Conservation (phyloP, 2,113 vertebrate species). For the Hymenochirus boettgeri region DNA sequence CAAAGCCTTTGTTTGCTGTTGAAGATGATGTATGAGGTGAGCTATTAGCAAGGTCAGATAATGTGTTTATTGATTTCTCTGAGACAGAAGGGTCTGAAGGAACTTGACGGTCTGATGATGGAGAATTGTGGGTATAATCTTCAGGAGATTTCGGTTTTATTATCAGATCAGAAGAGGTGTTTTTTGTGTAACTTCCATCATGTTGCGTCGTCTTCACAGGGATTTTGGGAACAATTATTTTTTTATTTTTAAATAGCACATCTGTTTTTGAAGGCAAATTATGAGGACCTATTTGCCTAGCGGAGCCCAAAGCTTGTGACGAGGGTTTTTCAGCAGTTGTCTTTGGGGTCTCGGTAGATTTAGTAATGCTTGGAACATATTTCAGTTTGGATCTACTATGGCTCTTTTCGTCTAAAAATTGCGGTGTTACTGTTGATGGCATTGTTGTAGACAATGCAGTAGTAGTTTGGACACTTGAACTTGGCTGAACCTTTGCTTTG, state of each 20-base stretch:
- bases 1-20: slow-evolving; percentile 45
- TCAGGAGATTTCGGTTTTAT: background rate
- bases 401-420: slow-evolving; percentile 33
- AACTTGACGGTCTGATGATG: slow-evolving; percentile 46
- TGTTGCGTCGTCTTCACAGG: background rate
- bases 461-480: slow-evolving; percentile 2
- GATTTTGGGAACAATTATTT: background rate
- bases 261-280: background rate
- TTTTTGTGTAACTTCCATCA: background rate
- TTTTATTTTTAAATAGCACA: background rate
- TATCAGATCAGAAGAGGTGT: slow-evolving; percentile 45
- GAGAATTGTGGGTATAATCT: background rate
- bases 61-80: slow-evolving; percentile 5
- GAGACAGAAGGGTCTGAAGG: slow-evolving; percentile 44
- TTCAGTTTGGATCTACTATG: slow-evolving; percentile 18
- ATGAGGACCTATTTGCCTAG: slow-evolving; percentile 6
- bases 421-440: slow-evolving; percentile 6
- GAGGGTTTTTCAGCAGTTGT: background rate
- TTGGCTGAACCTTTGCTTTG: background rate
- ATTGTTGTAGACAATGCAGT: slow-evolving; percentile 9
- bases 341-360: background rate
- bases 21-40: slow-evolving; percentile 38
- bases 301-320: background rate
- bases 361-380: background rate
- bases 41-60: slow-evolving; percentile 42